Base-by-base conservation (phyloP, 2,888 invertebrate species). In the Anthrax anthrax region DNA sequence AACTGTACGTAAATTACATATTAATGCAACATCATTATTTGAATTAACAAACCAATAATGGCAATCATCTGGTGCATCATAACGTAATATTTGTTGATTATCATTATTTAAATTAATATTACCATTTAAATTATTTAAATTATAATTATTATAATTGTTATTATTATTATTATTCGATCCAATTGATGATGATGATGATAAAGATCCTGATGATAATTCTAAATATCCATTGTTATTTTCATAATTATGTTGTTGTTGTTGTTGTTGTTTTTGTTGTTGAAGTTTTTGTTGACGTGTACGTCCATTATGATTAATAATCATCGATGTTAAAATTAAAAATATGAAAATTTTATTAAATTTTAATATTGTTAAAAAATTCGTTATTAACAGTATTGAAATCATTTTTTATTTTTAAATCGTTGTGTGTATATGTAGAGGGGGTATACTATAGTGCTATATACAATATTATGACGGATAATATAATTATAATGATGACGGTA, bases 61-160 rank as follows among this genome's bases (percentile, higher is more conserved):
- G 60, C 89, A 90, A 65, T 88, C 85, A 62, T 87, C 87, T 48
- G 88, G 88, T 52, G 86, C 84, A 67, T 87, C 87, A 67, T 87
- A 85, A 56, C 65, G 57, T 42, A 54, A 48, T 46, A 14, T 12
- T 41, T 41, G 40, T 14, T 53, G 52, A 39, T 47, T 42, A 16
- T 46, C 54, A n/a, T 10, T 34, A n/a, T n/a, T n/a, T n/a, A n/a
- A n/a, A n/a, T n/a, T n/a, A n/a, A n/a, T n/a, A n/a, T n/a, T n/a
- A n/a, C n/a, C n/a, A n/a, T n/a, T n/a, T n/a, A n/a, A n/a, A n/a
- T 27, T 5, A 27, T 27, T 5, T 8, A 27, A 8, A 27, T 27
- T 5, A 27, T 27, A 9, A 2, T 8, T 27, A 27, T 1, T 27
- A 27, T 9, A 4, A 23, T 23, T 23, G 8, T 23, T 23, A 23